phyloP scores from a whole-genome alignment of 2,797 vertebrate genomes.

The Macropodus opercularis region DNA sequence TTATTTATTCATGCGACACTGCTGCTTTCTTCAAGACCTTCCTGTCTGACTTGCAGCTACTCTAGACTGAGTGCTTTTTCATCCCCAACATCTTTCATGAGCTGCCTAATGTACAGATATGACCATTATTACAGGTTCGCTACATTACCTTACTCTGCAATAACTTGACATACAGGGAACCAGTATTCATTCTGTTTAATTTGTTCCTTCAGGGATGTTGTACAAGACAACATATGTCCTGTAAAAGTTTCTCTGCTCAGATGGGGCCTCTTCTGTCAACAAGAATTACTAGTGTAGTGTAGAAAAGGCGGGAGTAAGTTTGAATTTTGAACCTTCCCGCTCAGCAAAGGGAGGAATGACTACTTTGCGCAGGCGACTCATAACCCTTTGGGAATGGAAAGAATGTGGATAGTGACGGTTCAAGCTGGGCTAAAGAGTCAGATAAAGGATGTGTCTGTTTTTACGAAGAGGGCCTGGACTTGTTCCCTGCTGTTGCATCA shows the following conservation, averaged over 20 bases:
- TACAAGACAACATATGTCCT: neutral
- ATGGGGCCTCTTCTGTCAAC: conserved; percentile 14
- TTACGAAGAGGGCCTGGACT: conserved; percentile 35
- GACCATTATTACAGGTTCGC: neutral
- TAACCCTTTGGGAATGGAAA: conserved; percentile 67
- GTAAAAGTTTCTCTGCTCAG: conserved; percentile 7
- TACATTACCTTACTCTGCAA: neutral
- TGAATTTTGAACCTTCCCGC: conserved; percentile 80
- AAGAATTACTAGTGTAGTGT: conserved; percentile 51
- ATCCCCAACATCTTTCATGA: conserved; percentile 1
- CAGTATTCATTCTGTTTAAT: neutral
- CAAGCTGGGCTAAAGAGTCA: conserved; percentile 27
- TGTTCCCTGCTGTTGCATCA: conserved; percentile 25
- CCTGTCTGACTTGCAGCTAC: conserved; percentile 23
- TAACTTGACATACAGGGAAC: neutral
- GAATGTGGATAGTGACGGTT: conserved; percentile 68
- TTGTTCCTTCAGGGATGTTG: neutral
- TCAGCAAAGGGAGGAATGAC: conserved; percentile 44
- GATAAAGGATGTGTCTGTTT: conserved; percentile 72
- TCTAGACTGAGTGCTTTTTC: conserved; percentile 9
- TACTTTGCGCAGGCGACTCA: conserved; percentile 44
- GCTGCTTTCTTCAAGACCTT: conserved; percentile 26
- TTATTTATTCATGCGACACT: conserved; percentile 71
- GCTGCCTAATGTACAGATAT: conserved; percentile 3
- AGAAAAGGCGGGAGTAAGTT: conserved; percentile 59